Percentiles rank a stretch among this genome's conserved stretches.
Evolutionary conservation across 2,113 vertebrate species (phyloP).

Genomic region (Zosterops japonicus): DNA sequence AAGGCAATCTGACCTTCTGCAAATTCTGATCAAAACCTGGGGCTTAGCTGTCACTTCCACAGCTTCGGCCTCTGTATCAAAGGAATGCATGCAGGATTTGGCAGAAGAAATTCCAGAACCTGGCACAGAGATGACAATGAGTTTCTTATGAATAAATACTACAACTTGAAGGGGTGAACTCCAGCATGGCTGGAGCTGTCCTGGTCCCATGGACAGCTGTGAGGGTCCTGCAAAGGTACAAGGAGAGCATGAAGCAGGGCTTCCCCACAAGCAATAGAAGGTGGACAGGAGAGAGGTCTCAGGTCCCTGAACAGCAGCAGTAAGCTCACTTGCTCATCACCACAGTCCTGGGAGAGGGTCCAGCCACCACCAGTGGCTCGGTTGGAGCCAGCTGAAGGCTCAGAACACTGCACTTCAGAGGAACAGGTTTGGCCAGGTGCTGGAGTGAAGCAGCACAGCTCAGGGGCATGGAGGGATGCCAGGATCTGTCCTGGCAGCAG

Average conservation of each 20-base stretch:
- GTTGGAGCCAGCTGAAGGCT: neutral
- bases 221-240: neutral
- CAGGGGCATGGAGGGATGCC: neutral
- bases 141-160: neutral
- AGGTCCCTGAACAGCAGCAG: neutral
- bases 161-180: neutral
- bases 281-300: neutral
- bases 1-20: neutral
- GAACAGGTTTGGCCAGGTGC: fast-evolving
- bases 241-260: neutral
- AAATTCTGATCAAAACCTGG: neutral
- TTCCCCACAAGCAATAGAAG: neutral
- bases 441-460: neutral
- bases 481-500: neutral
- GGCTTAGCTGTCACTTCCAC: neutral
- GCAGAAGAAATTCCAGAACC: neutral
- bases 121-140: neutral
- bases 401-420: fast-evolving
- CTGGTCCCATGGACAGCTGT: neutral
- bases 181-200: fast-evolving
- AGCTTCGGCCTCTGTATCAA: neutral
- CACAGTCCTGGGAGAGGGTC: neutral
- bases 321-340: neutral
- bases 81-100: neutral
- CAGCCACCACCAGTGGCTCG: fast-evolving